Evolutionary conservation across 2,113 vertebrate genomes (phyloP), one percentile per base, ranked within the genome.

Genomic region (Pituophis catenifer): DNA sequence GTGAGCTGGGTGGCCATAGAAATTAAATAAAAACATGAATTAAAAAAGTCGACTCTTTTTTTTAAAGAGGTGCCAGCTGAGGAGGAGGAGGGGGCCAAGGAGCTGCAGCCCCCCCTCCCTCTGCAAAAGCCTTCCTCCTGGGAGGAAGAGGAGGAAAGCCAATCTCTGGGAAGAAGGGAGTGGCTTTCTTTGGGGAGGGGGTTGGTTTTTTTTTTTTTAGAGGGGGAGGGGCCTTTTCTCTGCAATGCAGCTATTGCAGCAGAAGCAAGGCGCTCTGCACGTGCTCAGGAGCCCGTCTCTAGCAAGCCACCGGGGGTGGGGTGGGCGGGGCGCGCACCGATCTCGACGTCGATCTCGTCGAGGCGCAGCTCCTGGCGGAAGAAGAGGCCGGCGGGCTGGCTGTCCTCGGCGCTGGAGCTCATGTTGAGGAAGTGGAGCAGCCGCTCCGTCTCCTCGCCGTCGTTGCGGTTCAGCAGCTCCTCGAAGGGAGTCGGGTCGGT

Each of bases 401-500:
- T 53, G 12, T 33, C 93, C 87, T 98, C 97, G 8, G 97, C 95
- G 24, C 44, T 59, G 0, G 97, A 95, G 0, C 96, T 90, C 6
- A 95, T 15, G 94, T 98, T 98, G 90, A 99, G 93, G 93, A 98
- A 99, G 3, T 92, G 95, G 91, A 98, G 92, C 33, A 99, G 96
- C 0, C 93, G 86, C 21, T 96, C 94, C 8, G 97, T 98, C 0
- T 95, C 97, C 89, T 97, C 97, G 86, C 98, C 98, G 12, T 97
- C 98, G 1, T 93, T 53, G 3, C 98, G 98, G 44, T 3, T 96
- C 57, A 99, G 96, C 62, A 99, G 97, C 52, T 99, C 98, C 92
- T 99, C 98, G 65, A 99, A 98, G 81, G 97, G 96, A 21, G 62
- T 88, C 1, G 97, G 96, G 15, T 98, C 96, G 0, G 23, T 55